Percentiles rank a stretch among this genome's conserved stretches.
These are phyloP conservation scores for Geotrypetes seraphini DNA, from an alignment of 2,797 vertebrate species.

Conservation along the genomic window DNA sequence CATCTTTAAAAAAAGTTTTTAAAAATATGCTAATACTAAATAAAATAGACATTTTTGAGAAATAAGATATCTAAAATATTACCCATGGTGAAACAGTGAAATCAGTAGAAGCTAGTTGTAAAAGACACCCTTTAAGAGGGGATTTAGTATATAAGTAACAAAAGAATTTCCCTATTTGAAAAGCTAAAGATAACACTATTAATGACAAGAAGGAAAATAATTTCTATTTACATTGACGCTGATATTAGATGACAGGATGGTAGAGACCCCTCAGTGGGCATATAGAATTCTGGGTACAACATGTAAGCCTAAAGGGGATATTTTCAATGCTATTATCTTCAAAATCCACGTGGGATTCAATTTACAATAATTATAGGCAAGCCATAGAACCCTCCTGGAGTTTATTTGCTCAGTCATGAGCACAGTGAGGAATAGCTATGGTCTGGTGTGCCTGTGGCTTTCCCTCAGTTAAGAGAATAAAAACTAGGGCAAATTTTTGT, in stretches of 20 bases:
- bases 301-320: not conserved
- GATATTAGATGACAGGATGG: not conserved
- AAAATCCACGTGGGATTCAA: not conserved
- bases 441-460: not conserved
- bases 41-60: conserved; percentile 1
- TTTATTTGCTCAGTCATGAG: not conserved
- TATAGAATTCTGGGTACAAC: not conserved
- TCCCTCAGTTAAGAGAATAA: no score
- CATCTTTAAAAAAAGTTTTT: no score
- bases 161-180: not conserved
- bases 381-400: not conserved
- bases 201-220: not conserved
- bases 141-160: not conserved
- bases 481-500: no score
- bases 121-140: not conserved
- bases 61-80: no score
- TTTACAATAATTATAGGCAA: not conserved
- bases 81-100: no score
- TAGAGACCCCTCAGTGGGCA: not conserved
- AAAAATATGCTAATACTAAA: no score
- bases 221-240: no score
- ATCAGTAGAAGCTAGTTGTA: no score
- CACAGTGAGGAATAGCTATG: not conserved
- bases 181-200: not conserved
- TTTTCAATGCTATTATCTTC: not conserved